phyloP scores from a whole-genome alignment of 2,113 vertebrate species.

The Conger conger region DNA sequence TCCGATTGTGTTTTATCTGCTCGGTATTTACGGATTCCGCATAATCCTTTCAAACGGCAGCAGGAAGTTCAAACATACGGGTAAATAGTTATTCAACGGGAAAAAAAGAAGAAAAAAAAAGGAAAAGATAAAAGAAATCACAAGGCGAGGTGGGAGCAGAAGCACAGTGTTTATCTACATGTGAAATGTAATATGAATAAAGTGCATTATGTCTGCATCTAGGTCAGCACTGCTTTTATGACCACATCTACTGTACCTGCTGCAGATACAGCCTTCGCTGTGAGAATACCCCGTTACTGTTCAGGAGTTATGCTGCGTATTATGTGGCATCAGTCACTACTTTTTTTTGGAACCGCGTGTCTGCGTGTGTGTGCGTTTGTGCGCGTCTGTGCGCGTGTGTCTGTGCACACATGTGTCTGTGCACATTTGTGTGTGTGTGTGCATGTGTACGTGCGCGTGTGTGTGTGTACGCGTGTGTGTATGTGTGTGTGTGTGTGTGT shows the following conservation, averaged over 20 bases:
- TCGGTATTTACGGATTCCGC: slow-evolving; percentile 40
- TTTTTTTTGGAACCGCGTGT: too few relatives aligned
- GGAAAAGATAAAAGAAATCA: background rate
- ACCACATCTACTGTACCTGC: slow-evolving; percentile 10
- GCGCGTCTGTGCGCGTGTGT: too few relatives aligned
- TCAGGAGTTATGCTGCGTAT: background rate
- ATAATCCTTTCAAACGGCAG: slow-evolving; percentile 26
- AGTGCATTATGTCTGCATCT: slow-evolving; percentile 18
- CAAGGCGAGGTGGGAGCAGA: slow-evolving; percentile 15
- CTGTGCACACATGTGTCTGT: too few relatives aligned
- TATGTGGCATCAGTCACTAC: too few relatives aligned
- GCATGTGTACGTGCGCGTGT: too few relatives aligned
- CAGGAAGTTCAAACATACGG: slow-evolving; percentile 39
- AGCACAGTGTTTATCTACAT: slow-evolving; percentile 24
- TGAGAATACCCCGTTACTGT: slow-evolving; percentile 20
- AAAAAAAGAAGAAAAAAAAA: slow-evolving; percentile 27
- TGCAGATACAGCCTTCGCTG: background rate
- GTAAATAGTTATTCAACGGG: slow-evolving; percentile 41
- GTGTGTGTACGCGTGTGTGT: too few relatives aligned
- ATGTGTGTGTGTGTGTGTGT: too few relatives aligned
- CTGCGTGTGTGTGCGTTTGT: too few relatives aligned
- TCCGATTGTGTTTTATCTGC: slow-evolving; percentile 44
- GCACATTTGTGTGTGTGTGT: too few relatives aligned
- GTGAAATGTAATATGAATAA: slow-evolving; percentile 23
- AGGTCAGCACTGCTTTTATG: slow-evolving; percentile 29